These are phyloP conservation scores for Epinephelus cyanopodus DNA, from an alignment of 2,113 vertebrate genomes.

Conservation along the genomic window DNA sequence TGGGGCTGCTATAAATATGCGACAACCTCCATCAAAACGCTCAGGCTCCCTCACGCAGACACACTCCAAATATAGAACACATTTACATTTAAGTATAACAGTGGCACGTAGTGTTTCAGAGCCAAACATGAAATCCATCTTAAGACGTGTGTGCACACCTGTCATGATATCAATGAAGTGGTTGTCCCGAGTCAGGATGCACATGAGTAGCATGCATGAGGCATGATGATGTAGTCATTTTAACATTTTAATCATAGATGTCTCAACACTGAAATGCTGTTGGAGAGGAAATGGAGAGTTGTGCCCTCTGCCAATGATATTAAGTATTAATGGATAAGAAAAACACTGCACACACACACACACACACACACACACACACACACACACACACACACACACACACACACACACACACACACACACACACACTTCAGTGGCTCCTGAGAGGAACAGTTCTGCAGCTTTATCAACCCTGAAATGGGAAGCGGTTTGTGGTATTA, in stretches of 20 bases:
- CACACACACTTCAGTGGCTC: constrained; percentile 34
- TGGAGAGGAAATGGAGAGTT: constrained; percentile 53
- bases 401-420: background rate
- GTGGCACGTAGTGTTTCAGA: constrained; percentile 18
- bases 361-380: constrained; percentile 16
- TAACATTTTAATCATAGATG: constrained; percentile 62
- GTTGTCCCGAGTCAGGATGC: constrained; percentile 20
- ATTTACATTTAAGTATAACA: constrained; percentile 42
- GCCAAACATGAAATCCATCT: constrained; percentile 49
- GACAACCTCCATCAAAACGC: constrained; percentile 16
- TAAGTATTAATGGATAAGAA: constrained; percentile 58
- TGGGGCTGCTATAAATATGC: constrained; percentile 33
- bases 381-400: constrained; percentile 13
- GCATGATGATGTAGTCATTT: constrained; percentile 35
- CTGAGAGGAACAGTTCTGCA: constrained; percentile 51
- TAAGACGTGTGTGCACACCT: constrained; percentile 15
- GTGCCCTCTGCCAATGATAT: constrained; percentile 42
- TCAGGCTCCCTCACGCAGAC: background rate
- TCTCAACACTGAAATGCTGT: constrained; percentile 52
- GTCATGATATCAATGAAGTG: constrained; percentile 11
- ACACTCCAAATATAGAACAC: constrained; percentile 32
- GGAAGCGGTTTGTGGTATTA: constrained; percentile 67
- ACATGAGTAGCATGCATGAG: constrained; percentile 9
- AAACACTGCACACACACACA: constrained; percentile 11
- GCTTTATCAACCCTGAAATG: constrained; percentile 73